Conservation (phyloP, 2,113 vertebrate species). For the Carollia perspicillata region DNA sequence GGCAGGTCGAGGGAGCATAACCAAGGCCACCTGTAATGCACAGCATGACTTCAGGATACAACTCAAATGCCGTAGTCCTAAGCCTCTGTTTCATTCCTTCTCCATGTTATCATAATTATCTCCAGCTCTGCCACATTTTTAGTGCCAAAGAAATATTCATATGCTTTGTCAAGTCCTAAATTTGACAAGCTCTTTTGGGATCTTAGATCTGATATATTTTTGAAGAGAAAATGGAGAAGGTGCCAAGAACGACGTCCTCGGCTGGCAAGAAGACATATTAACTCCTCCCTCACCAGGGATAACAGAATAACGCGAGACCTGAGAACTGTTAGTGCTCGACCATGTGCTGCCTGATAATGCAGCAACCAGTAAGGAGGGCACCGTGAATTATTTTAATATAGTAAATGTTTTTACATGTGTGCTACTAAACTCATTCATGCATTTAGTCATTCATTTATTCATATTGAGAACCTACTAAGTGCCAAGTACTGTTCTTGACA, state of each 20-base stretch:
- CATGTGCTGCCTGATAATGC: background rate
- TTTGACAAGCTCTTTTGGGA: constrained; percentile 54
- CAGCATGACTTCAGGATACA: background rate
- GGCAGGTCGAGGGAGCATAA: background rate
- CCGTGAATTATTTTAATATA: background rate
- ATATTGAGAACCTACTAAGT: background rate
- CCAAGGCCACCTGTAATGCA: background rate
- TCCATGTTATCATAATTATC: constrained; percentile 8
- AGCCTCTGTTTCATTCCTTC: constrained; percentile 1
- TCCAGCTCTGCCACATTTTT: constrained; percentile 50
- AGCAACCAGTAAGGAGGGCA: background rate
- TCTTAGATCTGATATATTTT: constrained; percentile 41
- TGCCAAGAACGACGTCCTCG: constrained; percentile 54
- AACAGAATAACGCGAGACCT: background rate
- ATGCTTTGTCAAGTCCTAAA: constrained; percentile 53
- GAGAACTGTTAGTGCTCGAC: background rate
- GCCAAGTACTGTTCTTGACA: background rate
- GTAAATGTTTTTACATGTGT: background rate
- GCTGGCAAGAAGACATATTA: constrained; percentile 6
- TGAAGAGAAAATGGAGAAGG: constrained; percentile 31
- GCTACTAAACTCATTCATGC: background rate
- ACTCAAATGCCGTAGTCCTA: background rate
- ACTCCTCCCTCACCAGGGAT: background rate
- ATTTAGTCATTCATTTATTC: background rate
- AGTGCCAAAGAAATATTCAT: constrained; percentile 62